Evolutionary conservation across 2,113 vertebrate species (phyloP).

Genomic region (Muntiacus muntjak): DNA sequence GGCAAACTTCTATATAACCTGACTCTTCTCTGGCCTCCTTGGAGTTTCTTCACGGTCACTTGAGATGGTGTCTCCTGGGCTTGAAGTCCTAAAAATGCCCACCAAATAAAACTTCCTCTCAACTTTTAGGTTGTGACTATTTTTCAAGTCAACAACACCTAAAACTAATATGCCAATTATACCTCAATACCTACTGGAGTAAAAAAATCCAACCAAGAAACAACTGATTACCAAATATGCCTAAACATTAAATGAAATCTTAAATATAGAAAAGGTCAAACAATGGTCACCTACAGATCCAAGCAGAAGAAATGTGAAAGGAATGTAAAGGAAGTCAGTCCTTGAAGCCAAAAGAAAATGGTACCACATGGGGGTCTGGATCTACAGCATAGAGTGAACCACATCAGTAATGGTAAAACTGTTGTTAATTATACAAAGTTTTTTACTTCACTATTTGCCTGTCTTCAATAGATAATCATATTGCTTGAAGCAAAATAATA

Average conservation of each 20-base stretch:
- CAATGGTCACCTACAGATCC: not conserved
- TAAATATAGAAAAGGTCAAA: not conserved
- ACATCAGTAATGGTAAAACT: not conserved
- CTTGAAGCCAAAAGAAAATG: not conserved
- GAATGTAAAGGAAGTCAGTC: not conserved
- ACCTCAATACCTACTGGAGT: not conserved
- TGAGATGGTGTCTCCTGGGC: not conserved
- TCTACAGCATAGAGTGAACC: not conserved
- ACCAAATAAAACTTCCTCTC: not conserved
- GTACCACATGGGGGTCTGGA: not conserved
- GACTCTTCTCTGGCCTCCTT: not conserved
- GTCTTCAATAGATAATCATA: not conserved
- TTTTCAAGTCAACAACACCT: not conserved
- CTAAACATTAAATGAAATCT: not conserved
- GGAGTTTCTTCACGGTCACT: not conserved
- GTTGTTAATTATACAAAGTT: not conserved
- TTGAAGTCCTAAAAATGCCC: not conserved
- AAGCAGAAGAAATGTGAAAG: not conserved
- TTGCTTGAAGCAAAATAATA: not conserved
- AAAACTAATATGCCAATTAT: not conserved
- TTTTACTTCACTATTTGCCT: not conserved
- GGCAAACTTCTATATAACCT: not conserved
- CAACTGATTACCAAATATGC: not conserved
- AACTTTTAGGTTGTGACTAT: not conserved
- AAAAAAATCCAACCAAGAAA: not conserved